These are phyloP conservation scores for Athetis lepigone DNA, from an alignment of 2,888 invertebrate species.

Conservation along the genomic window DNA sequence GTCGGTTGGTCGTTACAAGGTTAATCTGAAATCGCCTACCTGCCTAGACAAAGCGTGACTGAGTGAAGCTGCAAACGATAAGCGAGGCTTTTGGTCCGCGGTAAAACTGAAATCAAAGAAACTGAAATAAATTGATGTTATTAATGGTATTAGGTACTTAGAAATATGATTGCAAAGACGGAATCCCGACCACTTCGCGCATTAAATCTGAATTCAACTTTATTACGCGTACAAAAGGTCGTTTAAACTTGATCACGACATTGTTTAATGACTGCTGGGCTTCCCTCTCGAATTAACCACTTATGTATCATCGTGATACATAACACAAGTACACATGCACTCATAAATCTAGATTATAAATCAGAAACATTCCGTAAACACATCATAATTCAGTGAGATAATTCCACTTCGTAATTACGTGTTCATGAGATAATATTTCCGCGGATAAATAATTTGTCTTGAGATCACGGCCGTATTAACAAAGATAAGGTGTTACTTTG, in stretches of 20 bases:
- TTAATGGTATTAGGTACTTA: too few relatives aligned
- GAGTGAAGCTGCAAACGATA: too few relatives aligned
- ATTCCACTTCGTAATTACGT: slow-evolving; percentile 2
- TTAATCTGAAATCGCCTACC: too few relatives aligned
- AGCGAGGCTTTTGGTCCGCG: too few relatives aligned
- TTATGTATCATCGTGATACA: slow-evolving; percentile 4
- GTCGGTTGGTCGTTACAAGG: too few relatives aligned
- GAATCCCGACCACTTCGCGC: neutral
- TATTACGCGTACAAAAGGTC: neutral
- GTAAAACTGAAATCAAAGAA: too few relatives aligned
- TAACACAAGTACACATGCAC: slow-evolving; percentile 15
- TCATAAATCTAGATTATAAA: slow-evolving; percentile 19
- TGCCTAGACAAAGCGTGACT: too few relatives aligned
- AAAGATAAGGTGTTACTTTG: slow-evolving; percentile 32
- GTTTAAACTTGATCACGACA: slow-evolving; percentile 11
- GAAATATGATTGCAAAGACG: neutral
- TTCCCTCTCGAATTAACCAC: slow-evolving; percentile 22
- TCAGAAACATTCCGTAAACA: slow-evolving; percentile 15
- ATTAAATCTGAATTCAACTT: neutral
- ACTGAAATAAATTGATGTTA: too few relatives aligned
- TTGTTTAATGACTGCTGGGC: slow-evolving; percentile 7
- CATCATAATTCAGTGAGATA: slow-evolving; percentile 19
- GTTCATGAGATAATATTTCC: slow-evolving; percentile 27
- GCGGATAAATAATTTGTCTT: slow-evolving; percentile 12
- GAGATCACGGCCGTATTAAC: slow-evolving; percentile 20